phyloP scores from a whole-genome alignment of 2,113 vertebrate species.

The Falco punctatus region DNA sequence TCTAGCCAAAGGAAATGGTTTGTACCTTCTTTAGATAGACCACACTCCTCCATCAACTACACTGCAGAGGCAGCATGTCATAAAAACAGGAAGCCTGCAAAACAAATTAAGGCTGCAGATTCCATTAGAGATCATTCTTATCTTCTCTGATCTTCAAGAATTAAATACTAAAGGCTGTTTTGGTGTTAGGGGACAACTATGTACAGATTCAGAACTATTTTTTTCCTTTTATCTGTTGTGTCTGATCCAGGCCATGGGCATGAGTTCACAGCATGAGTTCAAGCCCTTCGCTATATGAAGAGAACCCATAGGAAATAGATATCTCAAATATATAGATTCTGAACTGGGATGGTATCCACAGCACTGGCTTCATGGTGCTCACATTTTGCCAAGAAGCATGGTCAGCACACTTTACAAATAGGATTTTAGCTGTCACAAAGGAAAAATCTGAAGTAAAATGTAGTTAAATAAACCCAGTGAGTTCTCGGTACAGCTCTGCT shows the following conservation, averaged over 20 bases:
- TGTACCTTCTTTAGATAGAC: background rate
- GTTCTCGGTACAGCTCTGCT: background rate
- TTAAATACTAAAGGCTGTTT: background rate
- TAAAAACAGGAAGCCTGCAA: background rate
- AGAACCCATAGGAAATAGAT: background rate
- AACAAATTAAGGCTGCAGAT: background rate
- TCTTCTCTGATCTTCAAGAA: background rate
- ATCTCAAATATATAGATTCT: background rate
- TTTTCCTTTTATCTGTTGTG: background rate
- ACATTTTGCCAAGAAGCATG: background rate
- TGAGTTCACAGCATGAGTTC: background rate
- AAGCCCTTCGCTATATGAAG: background rate
- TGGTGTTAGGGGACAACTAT: background rate
- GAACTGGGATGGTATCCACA: background rate
- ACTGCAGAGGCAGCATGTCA: background rate
- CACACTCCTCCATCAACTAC: background rate
- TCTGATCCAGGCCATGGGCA: background rate
- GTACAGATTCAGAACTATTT: background rate
- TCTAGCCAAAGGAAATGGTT: background rate
- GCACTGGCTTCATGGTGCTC: background rate
- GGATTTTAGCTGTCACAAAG: background rate
- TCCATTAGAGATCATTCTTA: background rate
- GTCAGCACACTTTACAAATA: background rate
- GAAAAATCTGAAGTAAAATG: background rate
- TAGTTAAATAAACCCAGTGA: background rate